Conservation (phyloP, 2,797 vertebrate genomes). For the Pseudomugil tenellus region DNA sequence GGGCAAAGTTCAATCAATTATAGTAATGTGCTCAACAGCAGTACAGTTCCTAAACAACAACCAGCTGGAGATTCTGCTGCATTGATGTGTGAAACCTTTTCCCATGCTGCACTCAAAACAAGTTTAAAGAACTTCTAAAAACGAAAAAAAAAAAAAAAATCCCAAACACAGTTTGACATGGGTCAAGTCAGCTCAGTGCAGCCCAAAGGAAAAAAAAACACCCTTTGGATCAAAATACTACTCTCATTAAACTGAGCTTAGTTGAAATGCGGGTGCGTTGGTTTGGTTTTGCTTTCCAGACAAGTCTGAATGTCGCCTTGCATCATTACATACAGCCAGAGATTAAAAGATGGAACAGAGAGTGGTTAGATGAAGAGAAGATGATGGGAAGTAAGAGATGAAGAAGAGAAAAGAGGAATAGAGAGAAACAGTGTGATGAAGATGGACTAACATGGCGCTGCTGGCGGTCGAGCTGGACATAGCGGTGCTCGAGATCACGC, state of each 20-base stretch:
- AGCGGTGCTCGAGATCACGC: constrained; percentile 94
- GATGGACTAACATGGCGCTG: constrained; percentile 97
- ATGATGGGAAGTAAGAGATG: constrained; percentile 13
- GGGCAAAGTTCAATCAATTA: constrained; percentile 8
- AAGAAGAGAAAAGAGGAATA: constrained; percentile 11
- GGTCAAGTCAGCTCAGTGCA: constrained; percentile 35
- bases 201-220: constrained; percentile 48
- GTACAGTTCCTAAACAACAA: constrained; percentile 14
- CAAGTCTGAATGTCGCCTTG: constrained; percentile 51
- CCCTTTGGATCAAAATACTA: constrained; percentile 46
- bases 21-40: constrained; percentile 17
- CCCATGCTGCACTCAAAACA: constrained; percentile 23
- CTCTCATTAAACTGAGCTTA: constrained; percentile 45
- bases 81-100: constrained; percentile 15
- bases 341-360: constrained; percentile 47
- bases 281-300: constrained; percentile 36
- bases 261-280: constrained; percentile 42
- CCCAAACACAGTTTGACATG: constrained; percentile 47
- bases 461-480: constrained; percentile 93
- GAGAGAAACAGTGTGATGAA: constrained; percentile 63
- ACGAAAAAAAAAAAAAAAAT: no score
- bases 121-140: constrained; percentile 29
- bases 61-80: constrained; percentile 14
- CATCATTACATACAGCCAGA: constrained; percentile 58
- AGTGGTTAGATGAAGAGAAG: constrained; percentile 8